Evolutionary conservation across 2,888 invertebrate species (phyloP).

Genomic region (Artemia sinica): DNA sequence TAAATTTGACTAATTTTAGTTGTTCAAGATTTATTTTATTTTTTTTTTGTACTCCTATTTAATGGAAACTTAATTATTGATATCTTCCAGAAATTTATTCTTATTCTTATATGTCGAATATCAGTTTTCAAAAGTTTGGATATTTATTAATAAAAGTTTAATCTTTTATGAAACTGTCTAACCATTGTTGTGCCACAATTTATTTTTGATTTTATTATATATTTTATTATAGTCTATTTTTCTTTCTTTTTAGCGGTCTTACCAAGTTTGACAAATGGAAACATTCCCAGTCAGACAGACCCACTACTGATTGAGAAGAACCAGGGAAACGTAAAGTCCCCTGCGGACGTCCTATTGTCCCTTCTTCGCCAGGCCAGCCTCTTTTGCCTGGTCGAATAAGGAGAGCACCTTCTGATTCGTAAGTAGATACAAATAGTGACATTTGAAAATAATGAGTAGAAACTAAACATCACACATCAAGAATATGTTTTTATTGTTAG

Average conservation of each 20-base stretch:
- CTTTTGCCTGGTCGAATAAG: slow-evolving; percentile 54
- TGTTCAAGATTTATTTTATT: too few relatives aligned
- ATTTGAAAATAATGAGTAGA: too few relatives aligned
- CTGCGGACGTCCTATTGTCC: not conserved
- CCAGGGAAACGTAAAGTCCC: slow-evolving; percentile 13
- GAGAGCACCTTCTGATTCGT: slow-evolving; percentile 39
- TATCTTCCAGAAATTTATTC: not conserved
- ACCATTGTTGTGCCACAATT: too few relatives aligned
- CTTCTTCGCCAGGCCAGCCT: slow-evolving; percentile 49
- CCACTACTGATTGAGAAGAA: not conserved
- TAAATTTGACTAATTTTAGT: too few relatives aligned
- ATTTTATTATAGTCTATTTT: not conserved
- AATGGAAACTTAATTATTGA: not conserved
- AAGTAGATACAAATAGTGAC: slow-evolving; percentile 17
- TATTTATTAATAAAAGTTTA: too few relatives aligned
- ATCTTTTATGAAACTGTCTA: too few relatives aligned
- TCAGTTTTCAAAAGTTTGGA: not conserved
- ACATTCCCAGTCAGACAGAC: not conserved
- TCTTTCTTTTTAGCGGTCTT: not conserved
- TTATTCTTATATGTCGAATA: not conserved
- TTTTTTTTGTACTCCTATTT: too few relatives aligned
- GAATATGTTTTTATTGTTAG: too few relatives aligned
- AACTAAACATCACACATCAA: too few relatives aligned
- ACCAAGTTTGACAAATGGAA: not conserved
- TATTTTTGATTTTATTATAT: too few relatives aligned